Conservation (phyloP, 35 echinoderm and acorn worm genomes). For the Patiria miniata region DNA sequence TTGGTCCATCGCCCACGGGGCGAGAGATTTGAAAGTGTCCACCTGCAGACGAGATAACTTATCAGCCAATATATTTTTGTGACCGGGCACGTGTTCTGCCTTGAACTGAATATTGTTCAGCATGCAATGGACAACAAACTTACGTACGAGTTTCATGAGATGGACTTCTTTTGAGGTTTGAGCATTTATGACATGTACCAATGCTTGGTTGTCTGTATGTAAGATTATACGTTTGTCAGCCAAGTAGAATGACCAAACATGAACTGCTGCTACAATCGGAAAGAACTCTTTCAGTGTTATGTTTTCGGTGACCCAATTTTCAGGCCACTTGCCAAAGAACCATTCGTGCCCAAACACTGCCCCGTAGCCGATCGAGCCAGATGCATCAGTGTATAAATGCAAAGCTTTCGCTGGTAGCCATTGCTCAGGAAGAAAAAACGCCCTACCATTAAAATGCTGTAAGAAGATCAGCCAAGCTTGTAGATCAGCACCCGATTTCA, state of each 20-base stretch:
- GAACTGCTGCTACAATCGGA: neutral
- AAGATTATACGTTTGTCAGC: neutral
- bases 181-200: constrained; percentile 12
- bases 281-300: neutral
- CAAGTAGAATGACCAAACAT: neutral
- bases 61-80: constrained; percentile 18
- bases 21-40: neutral
- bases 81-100: neutral
- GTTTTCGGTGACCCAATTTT: neutral
- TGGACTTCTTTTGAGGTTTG: neutral
- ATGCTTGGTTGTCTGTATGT: constrained; percentile 27
- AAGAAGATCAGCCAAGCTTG: constrained; percentile 20
- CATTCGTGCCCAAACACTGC: neutral
- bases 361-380: constrained; percentile 28
- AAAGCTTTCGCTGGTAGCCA: neutral
- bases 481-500: too few relatives aligned
- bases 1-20: neutral
- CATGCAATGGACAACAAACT: constrained; percentile 7
- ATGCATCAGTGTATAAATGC: constrained; percentile 17
- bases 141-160: neutral
- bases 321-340: constrained; percentile 22
- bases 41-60: neutral
- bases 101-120: neutral
- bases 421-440: neutral
- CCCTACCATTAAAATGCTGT: constrained; percentile 20